Conservation (phyloP, 2,888 invertebrate species). For the Crepidodera aurea region DNA sequence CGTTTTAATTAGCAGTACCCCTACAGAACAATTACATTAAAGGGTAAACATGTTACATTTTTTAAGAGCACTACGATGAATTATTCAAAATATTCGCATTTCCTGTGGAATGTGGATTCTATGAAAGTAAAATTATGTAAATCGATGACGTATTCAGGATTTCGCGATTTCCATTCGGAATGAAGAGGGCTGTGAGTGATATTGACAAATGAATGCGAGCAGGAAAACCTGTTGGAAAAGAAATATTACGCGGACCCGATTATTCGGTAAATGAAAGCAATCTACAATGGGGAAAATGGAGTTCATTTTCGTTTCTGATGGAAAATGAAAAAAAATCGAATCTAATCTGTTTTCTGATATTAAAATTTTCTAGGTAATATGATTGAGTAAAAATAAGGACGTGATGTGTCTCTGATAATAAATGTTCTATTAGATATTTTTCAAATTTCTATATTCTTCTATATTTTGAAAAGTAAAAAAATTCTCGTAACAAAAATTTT, state of each 20-base stretch:
- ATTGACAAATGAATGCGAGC: slow-evolving; percentile 28
- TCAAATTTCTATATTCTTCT: too few relatives aligned
- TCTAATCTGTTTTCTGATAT: background rate
- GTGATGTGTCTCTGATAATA: too few relatives aligned
- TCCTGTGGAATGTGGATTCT: background rate
- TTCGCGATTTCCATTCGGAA: slow-evolving; percentile 25
- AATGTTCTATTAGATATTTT: too few relatives aligned
- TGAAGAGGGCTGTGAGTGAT: slow-evolving; percentile 26
- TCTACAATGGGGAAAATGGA: slow-evolving; percentile 18
- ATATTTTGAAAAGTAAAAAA: too few relatives aligned
- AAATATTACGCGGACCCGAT: slow-evolving; percentile 21
- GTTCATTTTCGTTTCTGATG: slow-evolving; percentile 4
- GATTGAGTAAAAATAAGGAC: too few relatives aligned
- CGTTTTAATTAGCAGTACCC: too few relatives aligned
- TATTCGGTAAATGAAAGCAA: slow-evolving; percentile 22
- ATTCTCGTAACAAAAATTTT: too few relatives aligned
- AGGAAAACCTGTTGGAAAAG: slow-evolving; percentile 27
- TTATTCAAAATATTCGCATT: slow-evolving; percentile 18
- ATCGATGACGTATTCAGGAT: slow-evolving; percentile 26
- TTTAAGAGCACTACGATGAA: slow-evolving; percentile 14
- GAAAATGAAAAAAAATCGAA: background rate
- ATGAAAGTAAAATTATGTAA: slow-evolving; percentile 24
- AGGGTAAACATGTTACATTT: slow-evolving; percentile 1
- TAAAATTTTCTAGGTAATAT: background rate
- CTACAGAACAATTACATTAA: too few relatives aligned